Evolutionary conservation across 2,113 vertebrate genomes (phyloP), one percentile per base, ranked within the genome.

Genomic region (Noturus placidus): DNA sequence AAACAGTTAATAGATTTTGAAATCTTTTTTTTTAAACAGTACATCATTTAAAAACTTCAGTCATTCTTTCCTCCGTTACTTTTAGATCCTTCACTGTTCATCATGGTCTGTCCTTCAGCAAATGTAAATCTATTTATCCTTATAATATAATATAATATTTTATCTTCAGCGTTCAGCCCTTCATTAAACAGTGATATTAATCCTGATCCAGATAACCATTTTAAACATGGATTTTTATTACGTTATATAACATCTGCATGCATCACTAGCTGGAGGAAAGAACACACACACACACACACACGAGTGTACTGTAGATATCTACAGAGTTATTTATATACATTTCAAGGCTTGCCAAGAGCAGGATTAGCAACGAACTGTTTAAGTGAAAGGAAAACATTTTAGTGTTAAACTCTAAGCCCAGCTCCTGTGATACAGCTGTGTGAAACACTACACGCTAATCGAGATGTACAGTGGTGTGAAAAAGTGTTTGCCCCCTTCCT

Each of bases 161-260:
- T 11, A 63, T 27, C 2, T 63, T 22, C 22, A 25, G 59, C 10
- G 9, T 25, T 61, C 59, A 61, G 59, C 59, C 59, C 22, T 8
- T 61, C 22, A 27, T 61, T 25, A 35, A 35, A 25, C 70, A 42
- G 70, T 74, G 72, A 5, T 0, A 13, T 27, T 74, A 3, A 38
- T 35, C 38, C 69, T 1, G 19, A 3, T 72, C 4, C 19, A 35
- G 33, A 19, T 2, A 42, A 72, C 3, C 77, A 81, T 77, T 77
- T 87, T 52, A 57, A 72, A 88, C 30, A 76, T 59, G 38, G 30
- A 19, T 89, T 54, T 77, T 9, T 9, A 50, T 50, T 50, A 10
- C 61, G 65, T 86, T 42, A 56, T 87, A 50, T 59, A 50, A 80
- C 46, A 25, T 38, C 25, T 19, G 59, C 69, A 27, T 67, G 15